Evolutionary conservation across 1,140 invertebrate species (phyloP).

Genomic region (Temnothorax curvispinosus): DNA sequence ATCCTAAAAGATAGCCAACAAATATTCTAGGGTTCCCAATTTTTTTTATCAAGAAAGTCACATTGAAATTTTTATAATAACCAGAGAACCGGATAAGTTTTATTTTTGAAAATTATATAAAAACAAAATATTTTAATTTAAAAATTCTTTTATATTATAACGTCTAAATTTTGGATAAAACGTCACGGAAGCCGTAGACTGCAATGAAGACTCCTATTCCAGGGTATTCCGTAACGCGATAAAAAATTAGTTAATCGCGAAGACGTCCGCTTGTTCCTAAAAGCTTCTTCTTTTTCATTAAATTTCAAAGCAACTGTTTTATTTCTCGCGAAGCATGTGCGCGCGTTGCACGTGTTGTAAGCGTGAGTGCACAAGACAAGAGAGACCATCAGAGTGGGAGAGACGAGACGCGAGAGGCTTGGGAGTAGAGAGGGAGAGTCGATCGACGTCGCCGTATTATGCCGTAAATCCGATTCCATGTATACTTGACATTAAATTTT

Average conservation of each 20-base stretch:
- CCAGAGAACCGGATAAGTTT: too few species aligned
- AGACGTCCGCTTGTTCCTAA: background rate
- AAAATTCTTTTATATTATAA: too few species aligned
- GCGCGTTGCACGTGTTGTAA: conserved; percentile 26
- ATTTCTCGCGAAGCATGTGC: conserved; percentile 16
- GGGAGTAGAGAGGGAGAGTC: background rate
- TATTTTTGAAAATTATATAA: too few species aligned
- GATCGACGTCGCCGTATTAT: conserved; percentile 58
- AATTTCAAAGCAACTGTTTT: conserved; percentile 9
- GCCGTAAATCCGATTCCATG: conserved; percentile 67
- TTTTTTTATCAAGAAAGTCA: too few species aligned
- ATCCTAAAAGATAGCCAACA: background rate
- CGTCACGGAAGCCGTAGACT: too few species aligned
- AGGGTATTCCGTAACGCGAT: background rate
- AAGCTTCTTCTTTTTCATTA: background rate
- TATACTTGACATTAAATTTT: conserved; percentile 80
- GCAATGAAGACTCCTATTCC: background rate
- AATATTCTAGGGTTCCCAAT: background rate
- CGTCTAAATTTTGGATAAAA: too few species aligned
- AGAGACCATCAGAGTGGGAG: background rate
- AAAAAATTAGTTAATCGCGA: background rate
- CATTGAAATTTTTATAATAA: too few species aligned
- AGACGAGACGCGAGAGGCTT: background rate
- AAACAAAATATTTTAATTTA: too few species aligned
- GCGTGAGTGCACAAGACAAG: background rate